Evolutionary conservation across 2,113 vertebrate genomes (phyloP).

Genomic region (Hiodon alosoides): DNA sequence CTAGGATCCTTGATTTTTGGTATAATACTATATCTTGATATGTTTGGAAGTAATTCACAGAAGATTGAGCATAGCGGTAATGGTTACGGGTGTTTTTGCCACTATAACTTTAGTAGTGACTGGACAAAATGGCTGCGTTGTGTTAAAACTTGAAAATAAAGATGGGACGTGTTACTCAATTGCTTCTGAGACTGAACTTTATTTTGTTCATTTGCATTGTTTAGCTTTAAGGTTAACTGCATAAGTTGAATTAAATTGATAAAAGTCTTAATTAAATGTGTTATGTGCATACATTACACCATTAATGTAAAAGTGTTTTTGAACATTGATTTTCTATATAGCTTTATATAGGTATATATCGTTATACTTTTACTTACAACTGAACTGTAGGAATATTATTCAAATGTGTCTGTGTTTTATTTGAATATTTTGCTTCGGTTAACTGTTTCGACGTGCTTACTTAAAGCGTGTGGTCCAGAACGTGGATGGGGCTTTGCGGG

Average conservation of each 20-base stretch:
- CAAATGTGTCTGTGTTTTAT: background rate
- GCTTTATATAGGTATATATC: background rate
- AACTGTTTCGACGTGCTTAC: background rate
- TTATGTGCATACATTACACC: background rate
- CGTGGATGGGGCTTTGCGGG: background rate
- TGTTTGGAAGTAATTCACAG: conserved; percentile 10
- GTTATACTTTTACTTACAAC: background rate
- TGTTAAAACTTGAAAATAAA: conserved; percentile 2
- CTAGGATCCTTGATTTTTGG: background rate
- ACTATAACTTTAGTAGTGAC: conserved; percentile 5
- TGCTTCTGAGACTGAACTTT: background rate
- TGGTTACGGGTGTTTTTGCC: background rate
- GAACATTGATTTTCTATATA: background rate
- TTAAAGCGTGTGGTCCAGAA: background rate
- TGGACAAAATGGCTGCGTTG: conserved; percentile 15
- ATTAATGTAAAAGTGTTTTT: background rate
- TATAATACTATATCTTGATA: conserved; percentile 9
- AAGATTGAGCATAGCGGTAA: background rate
- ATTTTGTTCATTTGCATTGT: conserved; percentile 8
- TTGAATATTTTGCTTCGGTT: background rate
- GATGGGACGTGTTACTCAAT: background rate
- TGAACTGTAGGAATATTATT: background rate
- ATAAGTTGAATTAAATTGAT: conserved; percentile 9
- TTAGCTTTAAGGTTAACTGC: conserved; percentile 12
- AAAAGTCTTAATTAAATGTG: conserved; percentile 9